A percentile compares a stretch with the other conserved stretches of the same genome.
Evolutionary conservation across 2,113 vertebrate genomes (phyloP).

Genomic region (Eolophus roseicapilla): DNA sequence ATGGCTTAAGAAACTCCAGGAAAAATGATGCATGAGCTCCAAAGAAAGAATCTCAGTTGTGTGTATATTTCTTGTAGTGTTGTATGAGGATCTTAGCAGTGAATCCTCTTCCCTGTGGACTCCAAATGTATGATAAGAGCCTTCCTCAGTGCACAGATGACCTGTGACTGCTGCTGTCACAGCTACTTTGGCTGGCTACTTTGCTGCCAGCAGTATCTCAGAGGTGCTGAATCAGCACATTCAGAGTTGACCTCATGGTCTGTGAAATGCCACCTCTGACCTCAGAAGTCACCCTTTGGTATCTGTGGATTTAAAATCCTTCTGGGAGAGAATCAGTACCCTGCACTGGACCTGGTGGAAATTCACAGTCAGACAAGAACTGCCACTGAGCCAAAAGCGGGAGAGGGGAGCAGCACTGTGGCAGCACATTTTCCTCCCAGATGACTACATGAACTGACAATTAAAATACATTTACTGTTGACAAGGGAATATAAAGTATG

Average conservation of each 20-base stretch:
- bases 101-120: background rate
- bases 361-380: background rate
- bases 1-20: background rate
- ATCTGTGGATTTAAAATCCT: background rate
- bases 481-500: background rate
- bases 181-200: background rate
- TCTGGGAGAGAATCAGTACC: background rate
- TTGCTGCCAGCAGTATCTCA: background rate
- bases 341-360: background rate
- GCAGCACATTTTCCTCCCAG: background rate
- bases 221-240: background rate
- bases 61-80: background rate
- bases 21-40: background rate
- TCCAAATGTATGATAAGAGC: background rate
- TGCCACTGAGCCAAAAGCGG: background rate
- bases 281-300: background rate
- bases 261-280: background rate
- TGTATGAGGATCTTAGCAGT: background rate
- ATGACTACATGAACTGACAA: background rate
- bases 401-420: background rate
- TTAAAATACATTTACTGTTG: constrained; percentile 16
- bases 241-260: background rate
- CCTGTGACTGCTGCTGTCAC: background rate
- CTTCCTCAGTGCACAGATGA: background rate
- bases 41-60: background rate